Conservation (phyloP, 2,113 vertebrate species). For the Lathamus discolor region DNA sequence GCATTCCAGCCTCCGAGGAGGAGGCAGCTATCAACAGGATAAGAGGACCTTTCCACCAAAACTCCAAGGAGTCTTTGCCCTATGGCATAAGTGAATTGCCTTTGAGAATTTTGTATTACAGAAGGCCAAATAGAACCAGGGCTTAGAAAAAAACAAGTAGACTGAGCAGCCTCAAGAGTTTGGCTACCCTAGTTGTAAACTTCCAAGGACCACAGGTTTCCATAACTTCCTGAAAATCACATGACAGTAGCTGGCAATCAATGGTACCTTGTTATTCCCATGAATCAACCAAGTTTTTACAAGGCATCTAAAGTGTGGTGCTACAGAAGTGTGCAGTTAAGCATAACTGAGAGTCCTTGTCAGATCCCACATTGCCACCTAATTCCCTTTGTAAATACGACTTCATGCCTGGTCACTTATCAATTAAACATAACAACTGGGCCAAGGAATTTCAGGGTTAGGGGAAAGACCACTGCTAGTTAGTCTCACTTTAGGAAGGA, state of each 20-base stretch:
- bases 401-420: neutral
- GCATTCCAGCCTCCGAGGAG: neutral
- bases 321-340: neutral
- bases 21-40: neutral
- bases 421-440: neutral
- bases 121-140: neutral
- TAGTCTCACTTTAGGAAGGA: neutral
- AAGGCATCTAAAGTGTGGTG: neutral
- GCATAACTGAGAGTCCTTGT: neutral
- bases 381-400: accelerated
- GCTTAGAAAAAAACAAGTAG: neutral
- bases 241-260: neutral
- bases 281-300: neutral
- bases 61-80: neutral
- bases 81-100: neutral
- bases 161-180: neutral
- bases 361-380: neutral
- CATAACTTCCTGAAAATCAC: neutral
- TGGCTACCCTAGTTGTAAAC: neutral
- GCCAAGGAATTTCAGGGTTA: neutral
- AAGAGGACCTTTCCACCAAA: neutral
- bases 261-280: neutral
- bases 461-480: neutral
- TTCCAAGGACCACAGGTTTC: neutral
- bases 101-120: neutral